Base-by-base conservation (phyloP, 1,140 invertebrate genomes). In the Megalonaias nervosa region DNA sequence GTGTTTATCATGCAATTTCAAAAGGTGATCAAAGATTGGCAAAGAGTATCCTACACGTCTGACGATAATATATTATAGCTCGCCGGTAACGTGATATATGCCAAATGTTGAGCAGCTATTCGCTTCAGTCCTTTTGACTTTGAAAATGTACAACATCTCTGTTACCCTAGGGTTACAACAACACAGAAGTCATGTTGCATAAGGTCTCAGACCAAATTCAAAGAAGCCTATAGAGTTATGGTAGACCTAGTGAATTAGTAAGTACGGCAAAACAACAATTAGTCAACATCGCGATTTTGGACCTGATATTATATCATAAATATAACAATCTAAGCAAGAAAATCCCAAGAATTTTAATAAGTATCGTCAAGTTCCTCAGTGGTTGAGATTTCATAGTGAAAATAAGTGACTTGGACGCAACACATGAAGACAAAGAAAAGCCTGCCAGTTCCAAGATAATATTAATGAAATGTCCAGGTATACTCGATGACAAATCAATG, bases 311-410 rank as follows among this genome's bases (percentile, higher is more conserved):
- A n/a, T 58, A 72, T 21, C 19, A 31, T 26, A 21, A 26, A 38
- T 13, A 62, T 2, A 58, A 72, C 21, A 62, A 11, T 48, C 38
- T 11, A 48, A 48, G 11, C 38, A 48, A 48, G 9, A 48, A 48
- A 11, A 48, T 6, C 38, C 38, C 4, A 48, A 11, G 38, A 48
- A 48, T 48, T 6, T 48, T 93, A 11, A 4, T 4, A 48, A 48
- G 38, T 48, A 48, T 48, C 11, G 38, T 11, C 38, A 48, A 48
- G 38, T 48, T 48, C 0, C 6, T 48, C 6, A 48, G 9, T 9
- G 0, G 38, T 48, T 48, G 38, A 6, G 38, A 48, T 48, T 48
- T 5, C 38, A 48, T 9, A 48, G 38, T 48, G 38, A 48, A 48
- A 48, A 4, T 11, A 38, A 38, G 38, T 38, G 38, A 48, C 38